Evolutionary conservation across 2,113 vertebrate genomes (phyloP).

Genomic region (Stegastes partitus): DNA sequence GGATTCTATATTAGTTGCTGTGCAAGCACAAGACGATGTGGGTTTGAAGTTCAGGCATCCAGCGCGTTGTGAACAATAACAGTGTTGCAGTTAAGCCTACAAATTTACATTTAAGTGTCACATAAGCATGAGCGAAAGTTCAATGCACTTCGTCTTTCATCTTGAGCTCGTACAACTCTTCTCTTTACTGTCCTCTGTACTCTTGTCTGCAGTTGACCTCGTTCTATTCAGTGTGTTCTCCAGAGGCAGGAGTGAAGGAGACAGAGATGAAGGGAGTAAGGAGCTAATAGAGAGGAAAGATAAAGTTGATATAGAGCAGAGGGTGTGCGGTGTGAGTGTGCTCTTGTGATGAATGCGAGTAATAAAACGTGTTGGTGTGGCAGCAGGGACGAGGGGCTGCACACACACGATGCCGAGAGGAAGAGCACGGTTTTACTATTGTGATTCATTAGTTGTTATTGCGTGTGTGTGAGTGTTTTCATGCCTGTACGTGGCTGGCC

Average conservation of each 20-base stretch:
- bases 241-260: constrained; percentile 61
- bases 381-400: constrained; percentile 20
- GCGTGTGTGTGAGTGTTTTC: not conserved
- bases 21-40: not conserved
- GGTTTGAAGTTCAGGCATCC: not conserved
- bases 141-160: constrained; percentile 36
- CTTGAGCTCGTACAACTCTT: constrained; percentile 27
- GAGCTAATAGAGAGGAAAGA: constrained; percentile 71
- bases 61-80: not conserved
- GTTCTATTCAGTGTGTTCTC: constrained; percentile 60
- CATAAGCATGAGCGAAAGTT: constrained; percentile 36
- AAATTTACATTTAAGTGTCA: not conserved
- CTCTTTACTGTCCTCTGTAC: constrained; percentile 3
- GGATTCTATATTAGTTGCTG: not conserved
- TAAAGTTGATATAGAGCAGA: constrained; percentile 71
- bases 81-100: not conserved
- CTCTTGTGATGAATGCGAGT: constrained; percentile 70
- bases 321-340: constrained; percentile 14
- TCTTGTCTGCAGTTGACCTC: constrained; percentile 61
- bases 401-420: constrained; percentile 39
- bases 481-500: constrained; percentile 13
- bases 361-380: constrained; percentile 69
- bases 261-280: constrained; percentile 67
- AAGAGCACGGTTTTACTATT: constrained; percentile 40
- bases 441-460: constrained; percentile 46